Evolutionary conservation across 2,888 invertebrate species (phyloP).

Genomic region (Scrobipalpa costella): DNA sequence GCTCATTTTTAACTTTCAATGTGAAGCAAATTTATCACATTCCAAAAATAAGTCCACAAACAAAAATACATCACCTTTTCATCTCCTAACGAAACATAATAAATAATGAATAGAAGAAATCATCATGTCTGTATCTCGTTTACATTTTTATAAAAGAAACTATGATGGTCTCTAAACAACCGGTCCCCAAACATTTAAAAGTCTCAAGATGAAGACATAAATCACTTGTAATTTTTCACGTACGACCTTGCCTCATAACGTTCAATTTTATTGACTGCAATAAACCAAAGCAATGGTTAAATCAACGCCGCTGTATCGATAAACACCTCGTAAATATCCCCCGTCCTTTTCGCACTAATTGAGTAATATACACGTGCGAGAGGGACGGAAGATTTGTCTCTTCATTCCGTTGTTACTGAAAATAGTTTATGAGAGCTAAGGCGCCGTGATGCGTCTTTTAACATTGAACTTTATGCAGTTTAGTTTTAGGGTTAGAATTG

Average conservation of each 20-base stretch:
- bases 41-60: background rate
- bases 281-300: conserved; percentile 80
- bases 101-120: conserved; percentile 24
- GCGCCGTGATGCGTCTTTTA: conserved; percentile 38
- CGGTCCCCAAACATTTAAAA: conserved; percentile 43
- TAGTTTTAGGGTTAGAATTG: conserved; percentile 40
- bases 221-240: conserved; percentile 71
- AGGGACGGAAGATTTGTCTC: conserved; percentile 53
- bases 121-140: conserved; percentile 13
- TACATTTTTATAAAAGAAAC: conserved; percentile 33
- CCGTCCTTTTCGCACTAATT: conserved; percentile 49
- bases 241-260: conserved; percentile 81
- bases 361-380: conserved; percentile 38
- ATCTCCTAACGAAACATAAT: conserved; percentile 13
- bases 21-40: background rate
- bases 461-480: conserved; percentile 48
- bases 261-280: conserved; percentile 80
- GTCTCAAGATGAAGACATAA: conserved; percentile 72
- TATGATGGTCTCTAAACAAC: conserved; percentile 32
- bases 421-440: conserved; percentile 77
- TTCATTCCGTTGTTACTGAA: conserved; percentile 73
- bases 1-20: background rate
- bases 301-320: conserved; percentile 78
- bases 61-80: conserved; percentile 16
- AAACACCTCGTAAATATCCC: conserved; percentile 75